phyloP scores from a whole-genome alignment of 2,113 vertebrate genomes.

The Otocyon megalotis region DNA sequence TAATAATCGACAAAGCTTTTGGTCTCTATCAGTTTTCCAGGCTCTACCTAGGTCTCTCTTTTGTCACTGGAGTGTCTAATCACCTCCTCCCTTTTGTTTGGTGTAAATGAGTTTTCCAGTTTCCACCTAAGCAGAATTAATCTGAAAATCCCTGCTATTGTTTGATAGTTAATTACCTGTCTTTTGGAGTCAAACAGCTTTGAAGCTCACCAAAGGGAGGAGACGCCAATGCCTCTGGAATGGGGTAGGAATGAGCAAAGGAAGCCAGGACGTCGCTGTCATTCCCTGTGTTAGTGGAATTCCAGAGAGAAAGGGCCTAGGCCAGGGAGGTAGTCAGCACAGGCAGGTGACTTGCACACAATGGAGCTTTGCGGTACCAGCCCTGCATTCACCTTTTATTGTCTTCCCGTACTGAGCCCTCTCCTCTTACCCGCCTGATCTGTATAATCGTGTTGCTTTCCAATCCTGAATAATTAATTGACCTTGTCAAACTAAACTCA shows the following conservation, averaged over 20 bases:
- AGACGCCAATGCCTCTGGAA: background rate
- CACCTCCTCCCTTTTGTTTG: conserved; percentile 87
- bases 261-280: background rate
- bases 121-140: conserved; percentile 84
- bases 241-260: background rate
- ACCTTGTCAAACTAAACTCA: conserved; percentile 75
- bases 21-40: conserved; percentile 78
- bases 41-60: conserved; percentile 78
- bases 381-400: background rate
- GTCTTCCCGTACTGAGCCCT: background rate
- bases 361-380: background rate
- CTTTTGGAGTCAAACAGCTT: conserved; percentile 64
- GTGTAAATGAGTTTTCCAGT: conserved; percentile 88
- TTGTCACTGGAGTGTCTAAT: conserved; percentile 85
- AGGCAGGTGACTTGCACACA: conserved; percentile 42
- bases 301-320: background rate
- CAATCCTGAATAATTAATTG: conserved; percentile 81
- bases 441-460: conserved; percentile 65
- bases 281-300: background rate
- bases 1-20: conserved; percentile 32
- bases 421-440: background rate
- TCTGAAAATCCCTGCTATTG: conserved; percentile 89
- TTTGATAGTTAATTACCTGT: conserved; percentile 89
- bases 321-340: background rate
- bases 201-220: background rate